These are phyloP conservation scores for Nicator chloris DNA, from an alignment of 2,113 vertebrate genomes.

Conservation along the genomic window DNA sequence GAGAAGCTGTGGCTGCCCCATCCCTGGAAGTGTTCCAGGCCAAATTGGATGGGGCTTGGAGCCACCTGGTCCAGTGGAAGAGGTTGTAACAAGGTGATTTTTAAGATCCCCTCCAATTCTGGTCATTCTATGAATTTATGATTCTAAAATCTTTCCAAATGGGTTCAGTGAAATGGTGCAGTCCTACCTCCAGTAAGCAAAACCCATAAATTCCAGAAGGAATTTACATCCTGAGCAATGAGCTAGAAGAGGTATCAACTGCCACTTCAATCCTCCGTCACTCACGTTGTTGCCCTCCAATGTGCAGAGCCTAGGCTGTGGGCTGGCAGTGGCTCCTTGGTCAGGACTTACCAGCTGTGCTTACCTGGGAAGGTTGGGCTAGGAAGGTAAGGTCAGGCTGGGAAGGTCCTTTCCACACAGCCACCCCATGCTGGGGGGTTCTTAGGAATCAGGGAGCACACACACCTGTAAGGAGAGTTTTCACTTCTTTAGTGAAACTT, in stretches of 20 bases:
- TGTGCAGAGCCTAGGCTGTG: not conserved
- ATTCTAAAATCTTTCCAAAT: not conserved
- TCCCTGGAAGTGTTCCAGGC: not conserved
- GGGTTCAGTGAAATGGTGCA: not conserved
- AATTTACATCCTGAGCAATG: not conserved
- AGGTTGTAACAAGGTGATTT: not conserved
- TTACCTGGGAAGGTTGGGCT: fast-evolving
- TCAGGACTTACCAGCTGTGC: not conserved
- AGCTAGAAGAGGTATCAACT: not conserved
- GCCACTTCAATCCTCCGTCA: not conserved
- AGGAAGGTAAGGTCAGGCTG: not conserved
- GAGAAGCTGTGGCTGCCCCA: not conserved
- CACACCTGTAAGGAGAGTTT: not conserved
- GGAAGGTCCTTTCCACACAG: not conserved
- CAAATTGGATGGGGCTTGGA: not conserved
- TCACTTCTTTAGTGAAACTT: not conserved
- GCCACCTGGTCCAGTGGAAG: not conserved
- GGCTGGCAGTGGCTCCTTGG: not conserved
- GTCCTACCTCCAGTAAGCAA: not conserved
- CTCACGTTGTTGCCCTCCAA: fast-evolving
- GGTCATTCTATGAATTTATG: not conserved
- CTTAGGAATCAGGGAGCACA: not conserved
- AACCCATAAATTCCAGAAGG: not conserved
- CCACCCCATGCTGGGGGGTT: not conserved
- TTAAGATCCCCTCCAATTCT: not conserved